Evolutionary conservation across 2,888 invertebrate genomes (phyloP), one percentile per base, ranked within the genome.

Genomic region (Trichopria drosophilae): DNA sequence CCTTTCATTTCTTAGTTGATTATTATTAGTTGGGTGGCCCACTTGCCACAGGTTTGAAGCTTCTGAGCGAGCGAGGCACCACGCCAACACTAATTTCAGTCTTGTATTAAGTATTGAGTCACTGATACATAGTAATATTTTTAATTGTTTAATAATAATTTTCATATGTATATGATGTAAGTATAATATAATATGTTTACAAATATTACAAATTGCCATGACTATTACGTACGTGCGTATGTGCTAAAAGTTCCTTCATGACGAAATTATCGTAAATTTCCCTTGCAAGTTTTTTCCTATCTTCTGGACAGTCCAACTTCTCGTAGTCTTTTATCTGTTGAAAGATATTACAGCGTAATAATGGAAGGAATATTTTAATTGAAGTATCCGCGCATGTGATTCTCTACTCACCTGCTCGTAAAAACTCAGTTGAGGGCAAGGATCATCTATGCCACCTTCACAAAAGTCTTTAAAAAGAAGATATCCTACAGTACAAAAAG

Each of bases 231-330:
- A 98, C 98, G 82, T 99, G 97, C 69, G 97, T 89, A 81, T 96
- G 94, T 64, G 98, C 92, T 77, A 99, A 84, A 77, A 99, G 85
- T 83, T 99, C 99, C 79, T 96, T 96, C 99, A 99, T 99, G 76
- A 99, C 98, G 83, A 94, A 99, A 82, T 95, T 96, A 81, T 99
- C 99, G 81, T 99, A 99, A 73, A 99, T 95, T 79, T 97, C 94
- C 72, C 92, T 85, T 56, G 97, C 97, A 71, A 93, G 85, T 77
- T 92, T 90, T 80, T 90, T 87, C 74, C 99, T 83, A 73, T 99
- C 99, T 69, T 99, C 98, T 58, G 90, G 86, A 70, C 93, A 93
- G 79, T 99, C 99, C 76, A 98, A 84, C 81, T 98, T 98, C 81
- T 98, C 97, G 81, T 92, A 99, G 78, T 88, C 87, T 82, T 95